These are phyloP conservation scores for Speoplatyrhinus poulsoni DNA, from an alignment of 2,113 vertebrate species.

Conservation along the genomic window DNA sequence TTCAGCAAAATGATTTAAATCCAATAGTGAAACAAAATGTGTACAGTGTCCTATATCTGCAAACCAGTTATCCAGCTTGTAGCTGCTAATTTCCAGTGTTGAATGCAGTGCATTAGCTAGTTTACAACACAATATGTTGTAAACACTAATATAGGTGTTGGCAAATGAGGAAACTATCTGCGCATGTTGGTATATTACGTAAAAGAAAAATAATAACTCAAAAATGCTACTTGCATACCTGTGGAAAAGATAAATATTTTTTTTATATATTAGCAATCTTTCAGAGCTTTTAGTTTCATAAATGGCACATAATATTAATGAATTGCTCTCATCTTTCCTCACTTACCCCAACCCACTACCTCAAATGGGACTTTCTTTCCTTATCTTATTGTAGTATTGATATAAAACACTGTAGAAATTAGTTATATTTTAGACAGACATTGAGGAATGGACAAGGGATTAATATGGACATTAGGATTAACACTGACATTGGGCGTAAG, in stretches of 20 bases:
- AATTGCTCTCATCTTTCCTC: neutral
- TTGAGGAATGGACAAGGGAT: no score
- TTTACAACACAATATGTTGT: neutral
- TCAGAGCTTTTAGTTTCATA: neutral
- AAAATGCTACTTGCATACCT: neutral
- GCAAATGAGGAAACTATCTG: neutral
- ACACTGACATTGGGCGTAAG: no score
- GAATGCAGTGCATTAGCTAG: neutral
- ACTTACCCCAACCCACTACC: neutral
- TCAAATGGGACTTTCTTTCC: neutral
- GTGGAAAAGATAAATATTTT: neutral
- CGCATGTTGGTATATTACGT: no score
- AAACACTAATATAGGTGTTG: neutral
- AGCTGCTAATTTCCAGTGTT: neutral
- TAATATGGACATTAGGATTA: no score
- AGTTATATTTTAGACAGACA: no score
- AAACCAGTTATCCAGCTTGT: neutral
- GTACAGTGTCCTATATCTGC: neutral
- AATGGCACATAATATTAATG: neutral
- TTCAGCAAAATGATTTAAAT: no score
- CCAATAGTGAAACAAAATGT: no score
- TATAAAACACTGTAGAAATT: no score
- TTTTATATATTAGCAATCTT: neutral
- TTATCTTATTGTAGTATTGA: no score
- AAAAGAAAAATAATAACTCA: neutral